Base-by-base conservation (phyloP, 2,113 vertebrate species). In the Condylura cristata region DNA sequence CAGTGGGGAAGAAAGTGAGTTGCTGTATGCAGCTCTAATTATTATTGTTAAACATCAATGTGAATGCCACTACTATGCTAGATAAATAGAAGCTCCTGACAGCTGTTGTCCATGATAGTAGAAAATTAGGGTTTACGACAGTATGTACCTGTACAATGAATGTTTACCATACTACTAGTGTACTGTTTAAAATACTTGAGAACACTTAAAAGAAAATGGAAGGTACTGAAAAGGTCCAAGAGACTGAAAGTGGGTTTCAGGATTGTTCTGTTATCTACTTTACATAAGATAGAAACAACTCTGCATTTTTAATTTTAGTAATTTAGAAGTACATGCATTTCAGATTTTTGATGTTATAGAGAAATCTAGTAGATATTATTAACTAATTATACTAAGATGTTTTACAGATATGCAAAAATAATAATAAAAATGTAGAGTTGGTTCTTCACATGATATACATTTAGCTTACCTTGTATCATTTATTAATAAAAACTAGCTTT, bases 161-260 rank as follows among this genome's bases (percentile, higher is more conserved):
- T 79, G n/a, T 9, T 81, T 88, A 63, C 30, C 24, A 65, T 32
- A 68, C 80, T 95, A 39, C 37, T 92, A 28, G 13, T 78, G 30
- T 95, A 88, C 41, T 65, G 26, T 72, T 96, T 90, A 83, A 91
- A 79, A 68, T 86, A 65, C 2, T 51, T 87, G 61, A 48, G 86
- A 88, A 72, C 2, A 48, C 78, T 79, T 88, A 65, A 37, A 87
- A 56, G 34, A 58, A 88, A 94, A 68, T 92, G 32, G 22, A 44
- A 78, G 88, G 14, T 78, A 60, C 41, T 81, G 44, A 71, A 66
- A n/a, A 90, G 26, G 14, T 41, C 9, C 8, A 34, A 28, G 58
- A 85, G 16, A 60, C 48, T 86, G 51, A 83, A 91, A 61, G 18
- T 30, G 60, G 87, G 41, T 60, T 90, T 68, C 48, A 56, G 66